These are phyloP conservation scores for Syngnathus typhle DNA, from an alignment of 2,113 vertebrate genomes.

Conservation along the genomic window DNA sequence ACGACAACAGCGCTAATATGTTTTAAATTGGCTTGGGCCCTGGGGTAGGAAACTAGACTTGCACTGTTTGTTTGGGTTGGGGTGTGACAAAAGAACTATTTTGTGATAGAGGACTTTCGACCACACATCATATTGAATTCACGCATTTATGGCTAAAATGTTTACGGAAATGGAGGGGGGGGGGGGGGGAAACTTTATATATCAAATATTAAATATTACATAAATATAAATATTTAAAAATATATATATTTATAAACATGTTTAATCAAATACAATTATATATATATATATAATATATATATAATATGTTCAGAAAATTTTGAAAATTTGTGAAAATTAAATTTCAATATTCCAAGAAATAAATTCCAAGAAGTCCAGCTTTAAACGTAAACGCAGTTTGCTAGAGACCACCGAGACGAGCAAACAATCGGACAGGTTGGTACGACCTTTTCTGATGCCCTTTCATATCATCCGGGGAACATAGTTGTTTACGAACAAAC, in stretches of 20 bases:
- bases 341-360: background rate
- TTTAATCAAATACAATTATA: too few species aligned
- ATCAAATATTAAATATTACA: background rate
- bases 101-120: constrained; percentile 34
- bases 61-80: constrained; percentile 19
- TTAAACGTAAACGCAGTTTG: constrained; percentile 43
- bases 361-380: background rate
- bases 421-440: constrained; percentile 28
- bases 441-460: constrained; percentile 59
- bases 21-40: constrained; percentile 54
- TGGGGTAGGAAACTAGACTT: constrained; percentile 32
- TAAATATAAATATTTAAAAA: too few species aligned
- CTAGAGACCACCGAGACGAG: constrained; percentile 9
- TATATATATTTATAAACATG: too few species aligned
- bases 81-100: constrained; percentile 38
- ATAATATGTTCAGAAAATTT: background rate
- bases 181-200: background rate
- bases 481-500: constrained; percentile 64
- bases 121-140: constrained; percentile 11
- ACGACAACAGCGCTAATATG: constrained; percentile 48
- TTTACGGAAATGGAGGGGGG: background rate
- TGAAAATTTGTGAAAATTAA: background rate
- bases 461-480: constrained; percentile 63
- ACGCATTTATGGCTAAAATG: background rate
- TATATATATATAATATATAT: too few species aligned